A percentile compares a stretch with the other conserved stretches of the same genome.
These are phyloP conservation scores for Ectobius pallidus DNA, from an alignment of 2,888 invertebrate genomes.

Conservation along the genomic window DNA sequence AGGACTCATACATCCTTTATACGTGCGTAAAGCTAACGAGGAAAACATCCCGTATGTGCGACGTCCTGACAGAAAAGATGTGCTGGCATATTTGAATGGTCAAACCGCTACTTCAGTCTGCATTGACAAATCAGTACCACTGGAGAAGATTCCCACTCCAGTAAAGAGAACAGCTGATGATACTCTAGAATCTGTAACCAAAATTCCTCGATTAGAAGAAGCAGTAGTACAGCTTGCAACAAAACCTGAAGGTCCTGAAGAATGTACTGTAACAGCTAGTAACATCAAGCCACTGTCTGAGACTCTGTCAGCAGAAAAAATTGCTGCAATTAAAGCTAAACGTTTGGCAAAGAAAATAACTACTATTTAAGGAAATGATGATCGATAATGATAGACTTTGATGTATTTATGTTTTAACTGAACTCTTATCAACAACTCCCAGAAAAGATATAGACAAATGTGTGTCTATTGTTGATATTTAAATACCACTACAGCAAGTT, in stretches of 20 bases:
- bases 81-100: slow-evolving; percentile 93
- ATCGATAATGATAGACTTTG: no score
- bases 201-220: slow-evolving; percentile 93
- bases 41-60: slow-evolving; percentile 94
- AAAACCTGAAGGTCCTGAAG: slow-evolving; percentile 92
- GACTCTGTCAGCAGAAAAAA: no score
- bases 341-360: no score
- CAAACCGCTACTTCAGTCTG: slow-evolving; percentile 90
- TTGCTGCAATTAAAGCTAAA: no score
- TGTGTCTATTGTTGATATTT: no score
- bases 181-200: slow-evolving; percentile 75
- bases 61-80: slow-evolving; percentile 94
- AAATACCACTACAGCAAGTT: no score
- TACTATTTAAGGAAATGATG: no score
- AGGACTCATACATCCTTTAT: slow-evolving; percentile 90
- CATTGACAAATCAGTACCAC: slow-evolving; percentile 96
- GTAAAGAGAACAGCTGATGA: slow-evolving; percentile 85
- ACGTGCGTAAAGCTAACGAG: slow-evolving; percentile 96
- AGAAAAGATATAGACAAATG: no score
- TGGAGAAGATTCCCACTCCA: slow-evolving; percentile 94
- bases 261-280: slow-evolving; percentile 91
- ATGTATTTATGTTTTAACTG: no score
- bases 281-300: no score
- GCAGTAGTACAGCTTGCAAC: slow-evolving; percentile 92
- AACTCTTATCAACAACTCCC: no score